Percentiles rank a stretch among this genome's conserved stretches.
These are phyloP conservation scores for Cephus runcator DNA, from an alignment of 2,888 invertebrate species.

Conservation along the genomic window DNA sequence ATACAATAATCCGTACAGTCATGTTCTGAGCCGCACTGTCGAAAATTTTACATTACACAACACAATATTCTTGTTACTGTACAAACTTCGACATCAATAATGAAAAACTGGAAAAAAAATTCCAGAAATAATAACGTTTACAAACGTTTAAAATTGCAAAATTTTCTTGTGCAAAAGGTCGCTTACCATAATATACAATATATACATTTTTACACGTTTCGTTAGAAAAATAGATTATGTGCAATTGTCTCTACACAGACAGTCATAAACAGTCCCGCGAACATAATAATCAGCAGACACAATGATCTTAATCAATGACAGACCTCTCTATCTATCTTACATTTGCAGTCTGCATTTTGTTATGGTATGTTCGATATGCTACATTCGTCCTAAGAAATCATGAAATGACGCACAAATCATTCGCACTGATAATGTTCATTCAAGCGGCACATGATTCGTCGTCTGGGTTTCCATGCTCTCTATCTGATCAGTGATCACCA, in stretches of 20 bases:
- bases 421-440: slow-evolving; percentile 35
- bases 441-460: slow-evolving; percentile 54
- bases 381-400: background rate
- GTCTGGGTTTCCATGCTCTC: slow-evolving; percentile 52
- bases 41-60: background rate
- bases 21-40: background rate
- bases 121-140: slow-evolving; percentile 27
- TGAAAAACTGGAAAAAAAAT: background rate
- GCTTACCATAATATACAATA: slow-evolving; percentile 59
- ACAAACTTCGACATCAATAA: background rate
- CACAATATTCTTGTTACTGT: background rate
- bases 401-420: background rate
- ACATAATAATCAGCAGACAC: background rate
- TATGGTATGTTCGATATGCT: background rate
- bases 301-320: background rate
- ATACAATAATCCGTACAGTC: slow-evolving; percentile 25
- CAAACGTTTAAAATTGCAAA: slow-evolving; percentile 59
- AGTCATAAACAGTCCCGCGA: background rate
- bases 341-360: background rate
- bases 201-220: slow-evolving; percentile 49
- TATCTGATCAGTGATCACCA: slow-evolving; percentile 52
- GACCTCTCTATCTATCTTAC: background rate
- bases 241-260: background rate
- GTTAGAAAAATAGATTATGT: slow-evolving; percentile 55
- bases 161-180: slow-evolving; percentile 51